Percentiles rank a stretch among this genome's conserved stretches.
Conservation (phyloP, 2,797 vertebrate species). For the Danio tinwini region DNA sequence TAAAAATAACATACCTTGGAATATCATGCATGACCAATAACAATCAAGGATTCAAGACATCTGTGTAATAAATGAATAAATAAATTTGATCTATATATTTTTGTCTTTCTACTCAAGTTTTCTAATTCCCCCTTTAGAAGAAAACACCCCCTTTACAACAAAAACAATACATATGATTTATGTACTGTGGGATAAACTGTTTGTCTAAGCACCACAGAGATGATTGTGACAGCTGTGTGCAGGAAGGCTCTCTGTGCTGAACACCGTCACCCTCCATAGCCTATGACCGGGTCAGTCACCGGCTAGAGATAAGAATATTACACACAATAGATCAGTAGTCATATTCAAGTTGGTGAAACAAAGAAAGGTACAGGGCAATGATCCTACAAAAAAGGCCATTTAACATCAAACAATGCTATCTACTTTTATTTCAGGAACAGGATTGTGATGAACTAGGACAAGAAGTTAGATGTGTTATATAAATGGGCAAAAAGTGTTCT, state of each 20-base stretch:
- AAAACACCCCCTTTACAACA: not conserved
- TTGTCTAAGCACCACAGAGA: not conserved
- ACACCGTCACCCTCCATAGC: not conserved
- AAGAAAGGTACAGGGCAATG: not conserved
- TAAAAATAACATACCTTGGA: no score
- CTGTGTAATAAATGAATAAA: no score
- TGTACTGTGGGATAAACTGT: not conserved
- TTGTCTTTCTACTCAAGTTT: not conserved
- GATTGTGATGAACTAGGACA: not conserved
- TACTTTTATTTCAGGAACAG: not conserved
- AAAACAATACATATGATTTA: slow-evolving; percentile 4
- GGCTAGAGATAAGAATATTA: not conserved
- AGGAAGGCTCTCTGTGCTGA: not conserved
- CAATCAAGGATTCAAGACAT: no score
- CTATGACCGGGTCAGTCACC: not conserved
- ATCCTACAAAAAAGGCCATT: not conserved
- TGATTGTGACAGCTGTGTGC: not conserved
- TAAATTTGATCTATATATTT: no score
- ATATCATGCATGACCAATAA: no score
- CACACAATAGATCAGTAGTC: not conserved
- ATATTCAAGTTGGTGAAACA: not conserved
- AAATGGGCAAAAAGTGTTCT: not conserved
- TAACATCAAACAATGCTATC: no score
- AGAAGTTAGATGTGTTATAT: not conserved
- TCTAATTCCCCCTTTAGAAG: not conserved